phyloP scores from a whole-genome alignment of 2,113 vertebrate species.

The Mungos mungo region DNA sequence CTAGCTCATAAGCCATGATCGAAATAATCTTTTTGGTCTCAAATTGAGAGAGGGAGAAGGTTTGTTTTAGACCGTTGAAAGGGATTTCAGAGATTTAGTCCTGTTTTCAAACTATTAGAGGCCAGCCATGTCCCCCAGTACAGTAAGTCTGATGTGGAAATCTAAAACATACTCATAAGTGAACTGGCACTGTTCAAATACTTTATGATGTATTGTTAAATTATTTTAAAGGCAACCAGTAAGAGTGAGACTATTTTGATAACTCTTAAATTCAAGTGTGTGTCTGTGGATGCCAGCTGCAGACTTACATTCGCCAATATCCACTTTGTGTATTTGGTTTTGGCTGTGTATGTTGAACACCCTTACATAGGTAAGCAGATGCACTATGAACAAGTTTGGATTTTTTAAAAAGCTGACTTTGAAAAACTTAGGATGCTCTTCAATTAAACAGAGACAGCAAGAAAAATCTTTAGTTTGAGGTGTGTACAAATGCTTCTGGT shows the following conservation, averaged over 20 bases:
- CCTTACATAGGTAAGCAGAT: not conserved
- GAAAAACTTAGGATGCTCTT: not conserved
- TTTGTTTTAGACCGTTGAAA: not conserved
- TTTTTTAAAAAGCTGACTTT: not conserved
- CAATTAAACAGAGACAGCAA: not conserved
- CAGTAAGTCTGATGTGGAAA: not conserved
- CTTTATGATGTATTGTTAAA: not conserved
- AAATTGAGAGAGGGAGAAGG: slow-evolving; percentile 4
- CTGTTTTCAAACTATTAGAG: slow-evolving; percentile 21
- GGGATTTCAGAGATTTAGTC: not conserved
- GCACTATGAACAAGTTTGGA: not conserved
- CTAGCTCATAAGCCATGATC: not conserved
- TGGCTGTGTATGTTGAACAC: not conserved
- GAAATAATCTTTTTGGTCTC: slow-evolving; percentile 33
- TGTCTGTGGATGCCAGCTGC: not conserved
- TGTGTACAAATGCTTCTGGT: not conserved
- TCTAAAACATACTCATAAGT: not conserved
- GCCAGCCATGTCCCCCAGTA: not conserved
- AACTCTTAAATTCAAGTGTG: not conserved
- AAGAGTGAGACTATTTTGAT: not conserved
- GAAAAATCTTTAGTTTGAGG: not conserved
- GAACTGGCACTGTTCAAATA: not conserved
- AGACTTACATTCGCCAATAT: not conserved
- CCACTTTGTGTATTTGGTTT: not conserved
- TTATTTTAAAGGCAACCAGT: not conserved